These are phyloP conservation scores for Serripes groenlandicus DNA, from an alignment of 2,888 invertebrate genomes.

Conservation along the genomic window DNA sequence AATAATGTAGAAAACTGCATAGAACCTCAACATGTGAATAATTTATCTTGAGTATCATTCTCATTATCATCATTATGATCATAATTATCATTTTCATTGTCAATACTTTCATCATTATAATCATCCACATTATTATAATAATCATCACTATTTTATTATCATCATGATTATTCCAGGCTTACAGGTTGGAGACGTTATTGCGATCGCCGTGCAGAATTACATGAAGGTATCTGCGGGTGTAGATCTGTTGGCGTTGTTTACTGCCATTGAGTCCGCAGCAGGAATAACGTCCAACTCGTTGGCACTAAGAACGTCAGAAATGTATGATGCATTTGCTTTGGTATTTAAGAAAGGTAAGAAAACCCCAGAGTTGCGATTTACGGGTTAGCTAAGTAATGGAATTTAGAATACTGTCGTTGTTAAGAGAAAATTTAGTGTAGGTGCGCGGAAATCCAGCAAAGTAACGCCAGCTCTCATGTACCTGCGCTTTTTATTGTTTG, in stretches of 20 bases:
- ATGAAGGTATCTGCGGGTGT: not conserved
- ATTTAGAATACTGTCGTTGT: too few species aligned
- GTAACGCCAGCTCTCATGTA: too few species aligned
- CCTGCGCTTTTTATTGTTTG: too few species aligned
- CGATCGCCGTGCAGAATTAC: slow-evolving; percentile 8
- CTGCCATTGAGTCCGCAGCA: slow-evolving; percentile 12
- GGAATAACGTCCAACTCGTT: slow-evolving; percentile 4
- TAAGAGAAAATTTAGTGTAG: too few species aligned
- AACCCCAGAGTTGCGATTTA: too few species aligned
- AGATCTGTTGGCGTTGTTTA: not conserved
- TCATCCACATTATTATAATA: not conserved
- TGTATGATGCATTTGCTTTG: slow-evolving; percentile 27
- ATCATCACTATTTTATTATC: not conserved
- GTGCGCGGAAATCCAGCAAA: too few species aligned
- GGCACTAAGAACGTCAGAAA: slow-evolving; percentile 8
- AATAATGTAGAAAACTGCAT: not conserved
- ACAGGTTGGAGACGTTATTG: slow-evolving; percentile 9
- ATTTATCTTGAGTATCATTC: not conserved
- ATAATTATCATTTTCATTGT: too few species aligned
- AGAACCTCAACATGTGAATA: not conserved
- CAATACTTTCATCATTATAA: not conserved
- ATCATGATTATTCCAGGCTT: slow-evolving; percentile 13
- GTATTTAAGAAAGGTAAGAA: slow-evolving; percentile 27
- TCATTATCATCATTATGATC: not conserved
- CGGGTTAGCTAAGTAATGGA: too few species aligned